Base-by-base conservation (phyloP, 2,113 vertebrate genomes). In the Pagrus major region DNA sequence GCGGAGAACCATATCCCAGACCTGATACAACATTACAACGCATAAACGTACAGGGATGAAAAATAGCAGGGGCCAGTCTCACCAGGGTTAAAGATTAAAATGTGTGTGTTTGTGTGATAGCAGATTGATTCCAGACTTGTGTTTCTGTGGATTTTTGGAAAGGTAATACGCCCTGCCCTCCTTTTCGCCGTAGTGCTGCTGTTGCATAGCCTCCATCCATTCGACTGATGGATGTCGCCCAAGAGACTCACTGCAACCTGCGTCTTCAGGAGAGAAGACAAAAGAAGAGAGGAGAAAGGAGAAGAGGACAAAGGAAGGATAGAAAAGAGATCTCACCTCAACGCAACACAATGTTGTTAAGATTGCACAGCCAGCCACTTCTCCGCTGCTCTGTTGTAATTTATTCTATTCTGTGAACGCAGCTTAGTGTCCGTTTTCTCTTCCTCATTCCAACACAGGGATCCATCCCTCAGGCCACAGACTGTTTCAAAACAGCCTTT, bases 111-210 rank as follows among this genome's bases (percentile, higher is more conserved):
- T 77, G 65, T 86, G 81, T 82, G 72, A 88, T 88, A 80, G 42
- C 85, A 93, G 90, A 95, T 95, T 94, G 92, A 94, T 91, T 95
- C 93, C 93, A 94, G 91, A 93, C 86, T 86, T 65, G 58, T 81
- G 81, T 90, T 93, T 86, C 71, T 77, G 80, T 79, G 51, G 65
- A 74, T 89, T 85, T n/a, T 88, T 61, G 59, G 81, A 89, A 91
- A 85, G 80, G 64, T 59, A 86, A 90, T 86, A 86, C 35, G 49
- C 59, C 61, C 70, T 66, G 80, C 78, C 68, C 75, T 87, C 42
- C 63, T 79, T 80, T n/a, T 88, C 9, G 51, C 64, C 51, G 47
- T 49, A 81, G 63, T 6, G 5, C 68, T 65, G 86, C 80, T 60
- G 67, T 61, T 81, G 83, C 74, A n/a, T 18, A 59, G 63, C 83